A percentile compares a stretch with the other conserved stretches of the same genome.
These are phyloP conservation scores for Sphaerophoria rueppellii DNA, from an alignment of 2,888 invertebrate genomes.

Conservation along the genomic window DNA sequence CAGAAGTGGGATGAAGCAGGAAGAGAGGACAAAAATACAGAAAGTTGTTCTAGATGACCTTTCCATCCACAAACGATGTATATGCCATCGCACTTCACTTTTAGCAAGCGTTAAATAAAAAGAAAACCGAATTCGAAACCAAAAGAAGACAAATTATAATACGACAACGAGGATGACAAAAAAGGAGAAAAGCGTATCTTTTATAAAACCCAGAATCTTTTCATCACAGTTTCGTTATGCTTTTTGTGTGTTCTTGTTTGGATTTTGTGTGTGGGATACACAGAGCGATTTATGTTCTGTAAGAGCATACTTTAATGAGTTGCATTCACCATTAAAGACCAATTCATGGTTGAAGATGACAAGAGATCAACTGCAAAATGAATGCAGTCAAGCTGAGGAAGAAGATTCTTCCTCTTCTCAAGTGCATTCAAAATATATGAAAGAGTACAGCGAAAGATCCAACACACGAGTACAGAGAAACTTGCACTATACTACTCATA, in stretches of 20 bases:
- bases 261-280: background rate
- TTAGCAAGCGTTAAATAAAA: conserved; percentile 15
- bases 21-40: conserved; percentile 40
- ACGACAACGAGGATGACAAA: conserved; percentile 14
- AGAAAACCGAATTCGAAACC: background rate
- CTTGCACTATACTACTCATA: background rate
- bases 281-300: conserved; percentile 39
- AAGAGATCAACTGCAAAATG: conserved; percentile 30
- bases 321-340: conserved; percentile 72
- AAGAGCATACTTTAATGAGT: conserved; percentile 68
- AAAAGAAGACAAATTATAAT: conserved; percentile 3
- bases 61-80: conserved; percentile 40
- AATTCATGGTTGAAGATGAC: conserved; percentile 70
- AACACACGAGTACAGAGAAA: background rate
- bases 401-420: conserved; percentile 46
- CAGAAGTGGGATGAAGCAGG: background rate
- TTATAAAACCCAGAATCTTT: conserved; percentile 30
- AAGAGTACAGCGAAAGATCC: conserved; percentile 3
- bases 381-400: conserved; percentile 12
- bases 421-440: conserved; percentile 51
- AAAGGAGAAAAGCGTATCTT: conserved; percentile 21
- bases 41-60: conserved; percentile 73
- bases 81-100: conserved; percentile 39
- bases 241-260: background rate
- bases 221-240: conserved; percentile 22